Evolutionary conservation across 2,797 vertebrate genomes (phyloP).

Genomic region (Rallus crepitans): DNA sequence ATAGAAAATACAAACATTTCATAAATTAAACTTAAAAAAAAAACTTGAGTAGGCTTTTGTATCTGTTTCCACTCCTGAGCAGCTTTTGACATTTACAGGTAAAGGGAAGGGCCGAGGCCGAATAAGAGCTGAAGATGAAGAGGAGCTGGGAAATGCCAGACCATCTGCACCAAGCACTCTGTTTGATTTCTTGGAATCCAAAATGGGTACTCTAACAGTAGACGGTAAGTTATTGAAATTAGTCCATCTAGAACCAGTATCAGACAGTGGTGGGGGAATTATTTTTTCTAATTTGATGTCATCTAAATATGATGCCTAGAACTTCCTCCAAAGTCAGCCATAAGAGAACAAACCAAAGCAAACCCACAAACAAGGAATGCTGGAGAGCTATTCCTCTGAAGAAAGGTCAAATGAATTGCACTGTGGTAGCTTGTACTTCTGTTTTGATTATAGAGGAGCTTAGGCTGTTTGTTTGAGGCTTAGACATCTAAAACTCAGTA

Average conservation of each 20-base stretch:
- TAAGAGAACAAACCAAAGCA: not conserved
- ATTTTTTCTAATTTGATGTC: not conserved
- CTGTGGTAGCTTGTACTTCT: not conserved
- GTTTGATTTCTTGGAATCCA: constrained; percentile 98
- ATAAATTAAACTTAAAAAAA: not conserved
- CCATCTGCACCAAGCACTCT: constrained; percentile 97
- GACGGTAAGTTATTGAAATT: constrained; percentile 84
- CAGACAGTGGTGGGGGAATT: not conserved
- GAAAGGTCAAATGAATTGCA: not conserved
- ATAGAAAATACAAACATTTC: not conserved
- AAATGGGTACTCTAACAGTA: constrained; percentile 94
- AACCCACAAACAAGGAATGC: not conserved
- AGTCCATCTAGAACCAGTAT: not conserved
- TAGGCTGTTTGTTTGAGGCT: not conserved
- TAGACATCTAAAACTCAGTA: not conserved
- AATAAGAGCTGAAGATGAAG: constrained; percentile 89
- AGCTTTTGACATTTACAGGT: constrained; percentile 71
- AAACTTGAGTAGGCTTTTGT: fast-evolving
- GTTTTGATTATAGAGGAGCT: not conserved
- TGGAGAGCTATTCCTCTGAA: not conserved
- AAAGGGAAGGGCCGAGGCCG: constrained; percentile 92
- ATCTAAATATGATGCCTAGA: not conserved
- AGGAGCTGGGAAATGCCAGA: constrained; percentile 89
- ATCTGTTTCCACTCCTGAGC: not conserved
- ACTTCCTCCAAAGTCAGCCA: not conserved